Evolutionary conservation across 2,797 vertebrate genomes (phyloP).

Genomic region (Notolabrus celidotus): DNA sequence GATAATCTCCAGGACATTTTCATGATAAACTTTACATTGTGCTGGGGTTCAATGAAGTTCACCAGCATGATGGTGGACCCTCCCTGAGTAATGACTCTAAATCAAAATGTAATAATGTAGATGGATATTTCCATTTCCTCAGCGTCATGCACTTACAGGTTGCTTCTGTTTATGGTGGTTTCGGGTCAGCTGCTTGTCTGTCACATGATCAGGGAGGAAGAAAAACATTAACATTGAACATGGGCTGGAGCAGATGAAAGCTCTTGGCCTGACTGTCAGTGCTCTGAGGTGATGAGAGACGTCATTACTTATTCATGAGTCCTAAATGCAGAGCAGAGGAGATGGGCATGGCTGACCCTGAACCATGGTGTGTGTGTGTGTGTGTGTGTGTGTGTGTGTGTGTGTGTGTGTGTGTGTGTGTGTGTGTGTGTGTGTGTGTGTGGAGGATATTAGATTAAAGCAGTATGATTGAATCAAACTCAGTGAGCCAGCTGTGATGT

Average conservation of each 20-base stretch:
- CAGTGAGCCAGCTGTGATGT: constrained; percentile 51
- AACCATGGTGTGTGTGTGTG: constrained; percentile 44
- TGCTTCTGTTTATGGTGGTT: constrained; percentile 76
- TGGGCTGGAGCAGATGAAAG: constrained; percentile 81
- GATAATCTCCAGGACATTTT: neutral
- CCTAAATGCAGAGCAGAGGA: constrained; percentile 83
- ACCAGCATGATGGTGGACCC: constrained; percentile 12
- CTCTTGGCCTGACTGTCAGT: constrained; percentile 82
- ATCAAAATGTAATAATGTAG: constrained; percentile 65
- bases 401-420: constrained; percentile 31
- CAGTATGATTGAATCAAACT: constrained; percentile 65
- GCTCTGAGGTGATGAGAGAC: constrained; percentile 81
- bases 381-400: constrained; percentile 29
- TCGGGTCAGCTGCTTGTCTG: constrained; percentile 85
- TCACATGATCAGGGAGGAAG: constrained; percentile 82
- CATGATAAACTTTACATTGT: neutral
- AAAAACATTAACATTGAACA: constrained; percentile 85
- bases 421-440: constrained; percentile 28
- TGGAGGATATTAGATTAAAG: constrained; percentile 63
- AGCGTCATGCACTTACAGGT: constrained; percentile 65
- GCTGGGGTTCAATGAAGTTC: constrained; percentile 27
- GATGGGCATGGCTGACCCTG: constrained; percentile 81
- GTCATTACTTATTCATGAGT: constrained; percentile 85
- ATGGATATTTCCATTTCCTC: constrained; percentile 65
- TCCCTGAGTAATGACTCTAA: constrained; percentile 44